Conservation (phyloP, 2,888 invertebrate species). For the Tholera decimalis region DNA sequence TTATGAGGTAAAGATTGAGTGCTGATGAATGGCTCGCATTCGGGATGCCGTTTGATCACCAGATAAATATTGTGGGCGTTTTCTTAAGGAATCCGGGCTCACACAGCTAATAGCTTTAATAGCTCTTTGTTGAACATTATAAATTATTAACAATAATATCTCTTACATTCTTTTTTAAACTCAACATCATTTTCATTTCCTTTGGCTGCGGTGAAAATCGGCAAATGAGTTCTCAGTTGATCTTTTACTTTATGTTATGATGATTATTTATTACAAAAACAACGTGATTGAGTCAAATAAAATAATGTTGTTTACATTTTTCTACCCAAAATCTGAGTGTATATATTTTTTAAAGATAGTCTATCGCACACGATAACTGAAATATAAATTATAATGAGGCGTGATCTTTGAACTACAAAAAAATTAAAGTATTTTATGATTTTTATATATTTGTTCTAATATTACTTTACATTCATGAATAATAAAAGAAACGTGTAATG, state of each 20-base stretch:
- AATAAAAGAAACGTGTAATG: slow-evolving; percentile 68
- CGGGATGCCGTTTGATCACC: slow-evolving; percentile 85
- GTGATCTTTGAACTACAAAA: slow-evolving; percentile 50
- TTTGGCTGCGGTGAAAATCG: slow-evolving; percentile 59
- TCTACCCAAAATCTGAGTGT: slow-evolving; percentile 15
- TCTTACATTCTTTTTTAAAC: slow-evolving; percentile 56
- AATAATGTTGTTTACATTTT: slow-evolving; percentile 41
- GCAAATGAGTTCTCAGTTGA: slow-evolving; percentile 63
- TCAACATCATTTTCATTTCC: slow-evolving; percentile 39
- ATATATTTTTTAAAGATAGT: slow-evolving; percentile 19
- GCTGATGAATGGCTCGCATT: slow-evolving; percentile 83
- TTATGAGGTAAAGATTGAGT: slow-evolving; percentile 79
- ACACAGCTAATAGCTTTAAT: slow-evolving; percentile 74
- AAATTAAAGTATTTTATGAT: slow-evolving; percentile 35
- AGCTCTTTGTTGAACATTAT: slow-evolving; percentile 70
- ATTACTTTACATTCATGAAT: slow-evolving; percentile 42
- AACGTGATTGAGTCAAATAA: slow-evolving; percentile 38
- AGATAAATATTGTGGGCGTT: slow-evolving; percentile 84
- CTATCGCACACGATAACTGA: slow-evolving; percentile 28
- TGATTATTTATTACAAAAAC: slow-evolving; percentile 45
- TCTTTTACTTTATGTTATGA: slow-evolving; percentile 49
- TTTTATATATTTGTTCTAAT: slow-evolving; percentile 40
- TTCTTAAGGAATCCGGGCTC: slow-evolving; percentile 78
- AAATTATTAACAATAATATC: slow-evolving; percentile 53
- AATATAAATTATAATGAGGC: slow-evolving; percentile 51